Percentiles rank a stretch among this genome's conserved stretches.
Conservation (phyloP, 2,113 vertebrate species). For the Otus sunia region DNA sequence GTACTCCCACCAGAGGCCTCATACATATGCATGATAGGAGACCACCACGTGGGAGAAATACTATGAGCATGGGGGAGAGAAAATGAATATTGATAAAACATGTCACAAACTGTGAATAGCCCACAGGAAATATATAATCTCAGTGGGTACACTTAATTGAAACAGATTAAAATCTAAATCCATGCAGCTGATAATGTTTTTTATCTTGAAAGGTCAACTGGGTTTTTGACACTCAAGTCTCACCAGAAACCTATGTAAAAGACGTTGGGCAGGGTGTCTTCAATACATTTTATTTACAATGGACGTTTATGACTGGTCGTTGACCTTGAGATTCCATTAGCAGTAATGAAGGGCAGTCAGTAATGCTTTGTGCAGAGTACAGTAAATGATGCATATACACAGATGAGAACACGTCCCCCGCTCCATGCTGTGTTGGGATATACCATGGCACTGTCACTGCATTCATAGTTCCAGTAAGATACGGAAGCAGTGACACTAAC, state of each 20-base stretch:
- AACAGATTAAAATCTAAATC: slow-evolving; percentile 64
- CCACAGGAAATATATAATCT: slow-evolving; percentile 27
- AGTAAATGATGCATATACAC: slow-evolving; percentile 58
- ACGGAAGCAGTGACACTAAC: not conserved
- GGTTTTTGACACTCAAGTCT: slow-evolving; percentile 61
- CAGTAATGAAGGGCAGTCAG: slow-evolving; percentile 70
- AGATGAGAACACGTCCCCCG: not conserved
- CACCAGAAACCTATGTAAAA: slow-evolving; percentile 62
- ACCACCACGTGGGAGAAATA: not conserved
- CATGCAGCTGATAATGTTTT: slow-evolving; percentile 56
- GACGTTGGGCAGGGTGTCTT: slow-evolving; percentile 60
- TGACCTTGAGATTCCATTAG: slow-evolving; percentile 80
- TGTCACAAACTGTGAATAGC: not conserved
- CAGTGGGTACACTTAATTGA: slow-evolving; percentile 43
- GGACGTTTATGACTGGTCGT: slow-evolving; percentile 69
- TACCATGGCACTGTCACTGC: not conserved
- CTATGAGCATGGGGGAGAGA: not conserved
- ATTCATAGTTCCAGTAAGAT: not conserved
- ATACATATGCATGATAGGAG: not conserved
- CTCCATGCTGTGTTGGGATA: not conserved
- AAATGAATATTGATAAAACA: slow-evolving; percentile 11
- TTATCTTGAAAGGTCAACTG: slow-evolving; percentile 68
- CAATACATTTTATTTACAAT: slow-evolving; percentile 73
- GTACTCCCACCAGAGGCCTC: not conserved
- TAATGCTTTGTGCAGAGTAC: not conserved